These are phyloP conservation scores for Adelges cooleyi DNA, from an alignment of 1,140 invertebrate species.

Conservation along the genomic window DNA sequence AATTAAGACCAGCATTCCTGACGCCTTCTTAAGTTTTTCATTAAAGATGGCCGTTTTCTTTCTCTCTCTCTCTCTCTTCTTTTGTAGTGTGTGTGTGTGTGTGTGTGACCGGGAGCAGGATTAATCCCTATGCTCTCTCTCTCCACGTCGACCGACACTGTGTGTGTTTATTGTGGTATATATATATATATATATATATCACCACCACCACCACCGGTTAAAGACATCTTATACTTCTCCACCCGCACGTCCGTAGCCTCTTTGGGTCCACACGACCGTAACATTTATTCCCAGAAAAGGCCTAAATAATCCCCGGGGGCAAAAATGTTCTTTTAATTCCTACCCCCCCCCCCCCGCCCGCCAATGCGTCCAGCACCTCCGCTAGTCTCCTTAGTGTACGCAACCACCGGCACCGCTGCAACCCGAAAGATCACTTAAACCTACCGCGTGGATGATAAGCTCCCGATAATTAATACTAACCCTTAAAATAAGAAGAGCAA, in stretches of 20 bases:
- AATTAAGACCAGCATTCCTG: constrained; percentile 26
- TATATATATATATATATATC: too few species aligned
- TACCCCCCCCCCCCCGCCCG: background rate
- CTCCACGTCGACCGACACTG: background rate
- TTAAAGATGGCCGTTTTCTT: constrained; percentile 28
- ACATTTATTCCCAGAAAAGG: constrained; percentile 15
- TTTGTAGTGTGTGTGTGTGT: background rate
- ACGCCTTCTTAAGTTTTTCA: constrained; percentile 27
- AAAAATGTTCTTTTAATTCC: constrained; percentile 29
- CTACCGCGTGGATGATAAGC: constrained; percentile 9
- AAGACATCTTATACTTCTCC: background rate
- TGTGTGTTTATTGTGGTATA: too few species aligned
- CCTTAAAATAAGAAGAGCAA: constrained; percentile 19
- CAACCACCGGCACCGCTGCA: background rate
- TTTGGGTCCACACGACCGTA: background rate
- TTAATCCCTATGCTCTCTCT: background rate
- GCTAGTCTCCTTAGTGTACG: too few species aligned
- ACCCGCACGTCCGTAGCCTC: background rate
- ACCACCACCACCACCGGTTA: too few species aligned
- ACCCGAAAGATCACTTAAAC: constrained; percentile 13
- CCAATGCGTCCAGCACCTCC: too few species aligned
- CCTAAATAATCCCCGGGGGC: constrained; percentile 16
- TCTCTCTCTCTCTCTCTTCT: background rate
- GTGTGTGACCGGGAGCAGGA: constrained; percentile 20
- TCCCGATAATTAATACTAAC: constrained; percentile 26